Evolutionary conservation across 2,888 invertebrate genomes (phyloP).

Genomic region (Caenorhabditis afra): DNA sequence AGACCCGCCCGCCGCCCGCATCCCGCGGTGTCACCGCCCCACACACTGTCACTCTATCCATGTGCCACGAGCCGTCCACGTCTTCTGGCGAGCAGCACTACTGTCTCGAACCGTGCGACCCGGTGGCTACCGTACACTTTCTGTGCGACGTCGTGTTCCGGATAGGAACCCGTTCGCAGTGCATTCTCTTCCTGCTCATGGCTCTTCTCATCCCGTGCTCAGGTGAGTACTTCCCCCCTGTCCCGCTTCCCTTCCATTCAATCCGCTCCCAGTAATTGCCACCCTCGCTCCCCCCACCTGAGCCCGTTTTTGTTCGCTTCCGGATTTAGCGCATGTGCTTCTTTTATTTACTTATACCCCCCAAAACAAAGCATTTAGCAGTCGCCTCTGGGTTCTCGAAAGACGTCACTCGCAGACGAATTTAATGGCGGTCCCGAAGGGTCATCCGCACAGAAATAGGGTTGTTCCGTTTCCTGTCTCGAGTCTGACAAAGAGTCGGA

Average conservation of each 20-base stretch:
- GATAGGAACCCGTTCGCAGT: slow-evolving; percentile 39
- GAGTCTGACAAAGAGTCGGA: too few species aligned
- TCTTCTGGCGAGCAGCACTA: slow-evolving; percentile 7
- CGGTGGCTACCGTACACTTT: slow-evolving; percentile 40
- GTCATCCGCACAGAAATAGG: slow-evolving; percentile 40
- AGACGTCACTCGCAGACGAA: slow-evolving; percentile 38
- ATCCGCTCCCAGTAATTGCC: neutral
- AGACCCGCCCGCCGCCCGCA: slow-evolving; percentile 10
- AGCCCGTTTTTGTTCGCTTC: slow-evolving; percentile 18
- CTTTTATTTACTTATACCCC: slow-evolving; percentile 8
- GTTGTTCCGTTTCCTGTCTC: slow-evolving; percentile 15
- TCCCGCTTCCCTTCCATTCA: neutral
- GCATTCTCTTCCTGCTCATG: slow-evolving; percentile 29
- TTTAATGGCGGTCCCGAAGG: slow-evolving; percentile 41
- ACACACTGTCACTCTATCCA: slow-evolving; percentile 31
- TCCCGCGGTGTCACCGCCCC: slow-evolving; percentile 2
- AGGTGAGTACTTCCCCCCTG: slow-evolving; percentile 33
- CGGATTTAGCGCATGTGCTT: slow-evolving; percentile 18
- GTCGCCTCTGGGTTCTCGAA: neutral
- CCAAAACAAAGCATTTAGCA: slow-evolving; percentile 43
- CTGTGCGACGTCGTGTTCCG: slow-evolving; percentile 33
- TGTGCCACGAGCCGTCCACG: slow-evolving; percentile 51
- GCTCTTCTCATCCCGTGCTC: slow-evolving; percentile 37
- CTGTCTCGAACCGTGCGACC: neutral
- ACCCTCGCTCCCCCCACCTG: neutral